Evolutionary conservation across 53 echinoderm and acorn worm genomes (phyloP).

Genomic region (Zoroaster sp.): DNA sequence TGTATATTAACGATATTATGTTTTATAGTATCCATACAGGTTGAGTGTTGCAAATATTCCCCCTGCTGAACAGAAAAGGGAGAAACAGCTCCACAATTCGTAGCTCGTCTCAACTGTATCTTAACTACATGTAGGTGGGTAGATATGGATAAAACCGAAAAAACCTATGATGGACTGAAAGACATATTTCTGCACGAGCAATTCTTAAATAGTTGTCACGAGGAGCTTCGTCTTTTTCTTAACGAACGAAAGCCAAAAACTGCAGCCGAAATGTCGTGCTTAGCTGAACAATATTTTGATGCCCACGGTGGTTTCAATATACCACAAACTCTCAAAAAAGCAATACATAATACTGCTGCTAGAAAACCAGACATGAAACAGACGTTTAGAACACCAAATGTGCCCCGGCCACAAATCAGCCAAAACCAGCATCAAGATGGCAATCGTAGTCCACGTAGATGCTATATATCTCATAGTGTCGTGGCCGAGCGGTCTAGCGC

Average conservation of each 20-base stretch:
- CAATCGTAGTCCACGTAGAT: background rate
- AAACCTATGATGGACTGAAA: background rate
- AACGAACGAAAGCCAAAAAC: constrained; percentile 35
- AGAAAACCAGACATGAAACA: too few species aligned
- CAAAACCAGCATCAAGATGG: background rate
- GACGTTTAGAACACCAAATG: too few species aligned
- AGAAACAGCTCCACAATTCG: constrained; percentile 23
- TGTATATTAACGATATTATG: too few species aligned
- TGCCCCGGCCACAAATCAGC: too few species aligned
- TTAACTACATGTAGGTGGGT: constrained; percentile 34
- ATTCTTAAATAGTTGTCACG: constrained; percentile 9
- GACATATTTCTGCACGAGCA: constrained; percentile 12
- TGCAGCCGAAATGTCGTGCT: constrained; percentile 8
- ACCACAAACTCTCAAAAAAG: too few species aligned
- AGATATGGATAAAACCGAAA: background rate
- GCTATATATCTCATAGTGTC: background rate
- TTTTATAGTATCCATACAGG: too few species aligned
- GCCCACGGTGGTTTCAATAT: too few species aligned
- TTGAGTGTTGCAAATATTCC: too few species aligned
- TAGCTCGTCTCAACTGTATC: background rate
- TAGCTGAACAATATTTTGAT: constrained; percentile 48
- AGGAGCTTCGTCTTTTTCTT: background rate
- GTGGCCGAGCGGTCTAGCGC: too few species aligned
- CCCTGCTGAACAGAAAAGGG: background rate
- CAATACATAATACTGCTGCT: background rate